These are phyloP conservation scores for Egretta garzetta DNA, from an alignment of 2,113 vertebrate species.

Conservation along the genomic window DNA sequence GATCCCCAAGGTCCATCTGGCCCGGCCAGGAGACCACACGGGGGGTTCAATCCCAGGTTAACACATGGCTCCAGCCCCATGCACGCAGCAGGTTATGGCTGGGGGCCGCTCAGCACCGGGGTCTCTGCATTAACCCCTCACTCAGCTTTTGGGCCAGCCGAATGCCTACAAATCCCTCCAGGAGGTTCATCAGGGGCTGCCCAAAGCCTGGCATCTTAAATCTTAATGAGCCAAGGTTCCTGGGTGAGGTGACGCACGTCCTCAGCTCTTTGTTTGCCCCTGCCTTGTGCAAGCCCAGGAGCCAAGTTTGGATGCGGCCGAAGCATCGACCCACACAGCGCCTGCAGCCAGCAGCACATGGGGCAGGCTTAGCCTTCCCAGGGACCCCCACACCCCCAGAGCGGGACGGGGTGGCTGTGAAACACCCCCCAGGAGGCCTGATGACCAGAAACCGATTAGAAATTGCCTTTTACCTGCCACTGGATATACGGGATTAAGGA, in stretches of 20 bases:
- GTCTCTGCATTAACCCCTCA: background rate
- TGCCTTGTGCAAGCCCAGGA: background rate
- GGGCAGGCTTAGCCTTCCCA: background rate
- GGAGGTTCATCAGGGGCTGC: background rate
- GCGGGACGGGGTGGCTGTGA: background rate
- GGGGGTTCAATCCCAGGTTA: background rate
- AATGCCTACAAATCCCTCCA: background rate
- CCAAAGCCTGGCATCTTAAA: background rate
- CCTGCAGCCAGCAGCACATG: background rate
- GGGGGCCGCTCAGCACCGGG: background rate
- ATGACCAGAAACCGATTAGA: background rate
- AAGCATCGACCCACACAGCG: rapidly evolving
- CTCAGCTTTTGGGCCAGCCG: background rate
- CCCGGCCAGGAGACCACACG: rapidly evolving
- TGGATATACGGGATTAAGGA: background rate
- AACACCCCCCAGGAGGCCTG: background rate
- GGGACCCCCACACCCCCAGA: background rate
- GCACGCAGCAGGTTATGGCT: background rate
- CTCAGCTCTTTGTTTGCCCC: background rate
- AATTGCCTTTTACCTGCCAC: background rate
- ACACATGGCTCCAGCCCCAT: background rate
- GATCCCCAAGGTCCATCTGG: background rate
- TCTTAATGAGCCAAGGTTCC: background rate
- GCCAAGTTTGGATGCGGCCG: rapidly evolving
- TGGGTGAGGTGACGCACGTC: rapidly evolving